Base-by-base conservation (phyloP, 1,140 invertebrate genomes). In the Telenomus remus region DNA sequence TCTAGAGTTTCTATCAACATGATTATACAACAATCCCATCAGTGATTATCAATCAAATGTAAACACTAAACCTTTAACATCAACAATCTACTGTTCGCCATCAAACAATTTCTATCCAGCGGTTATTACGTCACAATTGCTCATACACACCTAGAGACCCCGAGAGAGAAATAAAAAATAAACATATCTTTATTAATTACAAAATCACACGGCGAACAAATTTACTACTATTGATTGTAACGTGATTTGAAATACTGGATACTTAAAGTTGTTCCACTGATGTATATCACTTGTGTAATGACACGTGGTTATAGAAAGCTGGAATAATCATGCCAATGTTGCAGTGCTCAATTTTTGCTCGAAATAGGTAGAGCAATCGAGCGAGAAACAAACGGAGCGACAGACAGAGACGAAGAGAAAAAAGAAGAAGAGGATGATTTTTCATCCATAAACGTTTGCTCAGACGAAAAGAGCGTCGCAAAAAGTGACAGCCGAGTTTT, bases 21-120 rank as follows among this genome's bases (percentile, higher is more conserved):
- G n/a, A 73, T 59, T 50, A 54, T 27, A 64, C 37, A 46, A 64
- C 53, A 56, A 71, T 64, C 65, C 65, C 69, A 72, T 72, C 59
- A 65, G 48, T 55, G 59, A 53, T 72, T 59, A 59, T 72, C 47
- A 51, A 59, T 19, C 54, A 14, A 56, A 63, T 54, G 42, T 64
- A 64, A 71, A 49, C 33, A 37, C 14, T 47, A 43, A 6, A 59
- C 55, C 48, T 59, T 69, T 69, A 39, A 70, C 66, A 15, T 42
- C 42, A 61, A 71, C 53, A 71, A 71, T 71, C 63, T 57, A 71
- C 56, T 64, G 59, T 39, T 55, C 37, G 68, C 59, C 56, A 71
- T 64, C 47, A 71, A 55, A 64, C 50, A 35, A 61, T 63, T 63
- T 63, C 43, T 48, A 11, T 13, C 35, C 46, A 33, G 13, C 51